A percentile compares a stretch with the other conserved stretches of the same genome.
Conservation (phyloP, 2,113 vertebrate genomes). For the Carettochelys insculpta region DNA sequence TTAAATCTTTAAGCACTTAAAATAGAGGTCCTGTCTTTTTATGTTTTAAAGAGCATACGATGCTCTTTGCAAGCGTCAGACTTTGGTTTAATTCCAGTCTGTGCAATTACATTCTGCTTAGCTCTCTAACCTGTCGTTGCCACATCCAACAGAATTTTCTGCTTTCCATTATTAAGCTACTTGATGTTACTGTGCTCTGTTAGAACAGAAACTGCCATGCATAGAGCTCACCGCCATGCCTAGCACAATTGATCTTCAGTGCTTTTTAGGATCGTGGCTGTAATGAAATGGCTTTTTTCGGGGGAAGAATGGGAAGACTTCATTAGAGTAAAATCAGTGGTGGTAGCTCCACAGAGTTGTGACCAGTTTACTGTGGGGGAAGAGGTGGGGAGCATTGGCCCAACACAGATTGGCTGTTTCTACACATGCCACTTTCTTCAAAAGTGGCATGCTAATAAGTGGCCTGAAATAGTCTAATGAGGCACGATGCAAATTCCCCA, state of each 20-base stretch:
- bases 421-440: no score
- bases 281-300: neutral
- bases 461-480: no score
- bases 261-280: neutral
- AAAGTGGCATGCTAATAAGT: no score
- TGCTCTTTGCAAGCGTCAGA: no score
- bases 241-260: neutral
- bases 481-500: no score
- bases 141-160: accelerated
- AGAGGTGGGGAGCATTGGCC: no score
- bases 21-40: neutral
- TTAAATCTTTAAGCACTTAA: no score
- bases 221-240: accelerated
- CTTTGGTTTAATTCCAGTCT: neutral
- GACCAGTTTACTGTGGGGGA: neutral
- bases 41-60: neutral
- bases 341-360: neutral
- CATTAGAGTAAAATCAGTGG: neutral
- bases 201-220: accelerated
- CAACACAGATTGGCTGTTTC: no score
- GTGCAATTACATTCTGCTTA: neutral
- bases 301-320: neutral
- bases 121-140: neutral
- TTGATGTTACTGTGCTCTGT: neutral
- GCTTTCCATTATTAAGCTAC: neutral